Percentiles rank a stretch among this genome's conserved stretches.
These are phyloP conservation scores for Okapia johnstoni DNA, from an alignment of 2,113 vertebrate species.

Conservation along the genomic window DNA sequence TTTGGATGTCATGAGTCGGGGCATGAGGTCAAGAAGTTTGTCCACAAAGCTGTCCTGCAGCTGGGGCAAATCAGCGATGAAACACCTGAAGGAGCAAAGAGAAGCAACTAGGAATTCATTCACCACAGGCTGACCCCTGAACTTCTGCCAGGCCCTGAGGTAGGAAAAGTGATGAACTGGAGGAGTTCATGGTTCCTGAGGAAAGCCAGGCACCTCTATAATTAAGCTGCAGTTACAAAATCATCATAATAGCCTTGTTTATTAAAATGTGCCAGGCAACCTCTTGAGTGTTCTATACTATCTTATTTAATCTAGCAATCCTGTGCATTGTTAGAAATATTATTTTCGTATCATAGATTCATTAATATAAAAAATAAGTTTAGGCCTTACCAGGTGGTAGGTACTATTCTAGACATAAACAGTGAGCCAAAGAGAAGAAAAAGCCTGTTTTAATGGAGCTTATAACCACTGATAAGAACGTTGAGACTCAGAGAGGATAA, in stretches of 20 bases:
- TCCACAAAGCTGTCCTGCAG: slow-evolving; percentile 96
- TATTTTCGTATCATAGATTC: background rate
- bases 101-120: background rate
- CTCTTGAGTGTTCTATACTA: background rate
- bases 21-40: slow-evolving; percentile 93
- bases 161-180: background rate
- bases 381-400: background rate
- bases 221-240: background rate
- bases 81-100: slow-evolving; percentile 81
- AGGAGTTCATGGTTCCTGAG: background rate
- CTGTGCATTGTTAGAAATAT: background rate
- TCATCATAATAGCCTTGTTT: background rate
- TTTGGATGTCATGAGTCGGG: slow-evolving; percentile 91
- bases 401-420: background rate
- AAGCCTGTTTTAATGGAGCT: background rate
- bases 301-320: background rate
- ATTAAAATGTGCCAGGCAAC: background rate
- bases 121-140: background rate
- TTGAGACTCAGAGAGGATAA: background rate
- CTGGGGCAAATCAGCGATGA: slow-evolving; percentile 91
- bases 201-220: background rate
- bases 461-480: background rate
- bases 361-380: background rate
- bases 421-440: background rate
- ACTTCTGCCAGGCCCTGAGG: background rate